These are phyloP conservation scores for Actinia equina DNA, from an alignment of 64 coral and sea anemone species.

Conservation along the genomic window DNA sequence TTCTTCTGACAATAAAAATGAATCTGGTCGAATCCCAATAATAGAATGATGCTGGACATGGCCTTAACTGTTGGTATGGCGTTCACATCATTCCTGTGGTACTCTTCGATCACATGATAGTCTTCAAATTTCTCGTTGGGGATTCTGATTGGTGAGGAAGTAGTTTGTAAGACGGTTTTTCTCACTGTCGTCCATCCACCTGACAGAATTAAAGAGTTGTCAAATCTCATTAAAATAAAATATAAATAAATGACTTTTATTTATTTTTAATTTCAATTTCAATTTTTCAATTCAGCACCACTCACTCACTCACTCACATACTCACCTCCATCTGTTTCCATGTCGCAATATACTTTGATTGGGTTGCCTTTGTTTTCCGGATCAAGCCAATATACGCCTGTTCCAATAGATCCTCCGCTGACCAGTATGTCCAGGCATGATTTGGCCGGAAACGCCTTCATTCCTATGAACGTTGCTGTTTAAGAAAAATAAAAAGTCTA, in stretches of 20 bases:
- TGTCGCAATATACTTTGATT: neutral
- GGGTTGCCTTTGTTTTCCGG: neutral
- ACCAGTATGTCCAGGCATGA: neutral
- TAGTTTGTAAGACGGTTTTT: neutral
- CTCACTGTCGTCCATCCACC: slow-evolving; percentile 2
- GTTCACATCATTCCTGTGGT: neutral
- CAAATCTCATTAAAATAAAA: too few relatives aligned
- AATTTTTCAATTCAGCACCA: too few relatives aligned
- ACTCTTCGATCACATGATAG: neutral
- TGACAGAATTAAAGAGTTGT: neutral
- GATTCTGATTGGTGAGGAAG: too few relatives aligned
- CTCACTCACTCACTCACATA: too few relatives aligned
- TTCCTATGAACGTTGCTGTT: too few relatives aligned
- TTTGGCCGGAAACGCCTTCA: neutral
- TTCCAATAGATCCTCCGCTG: neutral
- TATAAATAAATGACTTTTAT: too few relatives aligned
- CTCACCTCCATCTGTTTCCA: neutral
- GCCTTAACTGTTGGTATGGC: neutral
- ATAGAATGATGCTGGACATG: neutral
- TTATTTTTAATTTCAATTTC: too few relatives aligned
- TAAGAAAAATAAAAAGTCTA: too few relatives aligned
- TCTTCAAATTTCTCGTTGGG: neutral
- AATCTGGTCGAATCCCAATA: neutral
- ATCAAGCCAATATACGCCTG: neutral
- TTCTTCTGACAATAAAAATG: neutral